A percentile compares a stretch with the other conserved stretches of the same genome.
Conservation (phyloP, 2,113 vertebrate species). For the mouse (Mus musculus) region GRCm39 chr12:69786501-69787000, state of each 20-base stretch:
- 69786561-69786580: neutral
- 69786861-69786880: neutral
- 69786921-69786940: neutral
- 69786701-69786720: slow-evolving; percentile 25
- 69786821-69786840: neutral
- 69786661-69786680: neutral
- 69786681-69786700: slow-evolving; percentile 9
- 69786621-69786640: neutral
- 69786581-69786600: neutral
- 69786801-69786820: slow-evolving; percentile 35
- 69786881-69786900: neutral
- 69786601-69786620: neutral
- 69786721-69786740: slow-evolving; percentile 3
- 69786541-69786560: too few species aligned
- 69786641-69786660: slow-evolving; percentile 15
- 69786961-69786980: neutral
- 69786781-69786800: slow-evolving; percentile 37
- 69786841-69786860: too few species aligned
- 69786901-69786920: neutral
- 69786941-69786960: neutral
- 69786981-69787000: neutral
- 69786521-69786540: too few species aligned
- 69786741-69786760: slow-evolving; percentile 26
- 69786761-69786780: slow-evolving; percentile 24
- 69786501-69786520: too few species aligned